phyloP scores from a whole-genome alignment of 2,797 vertebrate genomes.

The Geotrypetes seraphini region DNA sequence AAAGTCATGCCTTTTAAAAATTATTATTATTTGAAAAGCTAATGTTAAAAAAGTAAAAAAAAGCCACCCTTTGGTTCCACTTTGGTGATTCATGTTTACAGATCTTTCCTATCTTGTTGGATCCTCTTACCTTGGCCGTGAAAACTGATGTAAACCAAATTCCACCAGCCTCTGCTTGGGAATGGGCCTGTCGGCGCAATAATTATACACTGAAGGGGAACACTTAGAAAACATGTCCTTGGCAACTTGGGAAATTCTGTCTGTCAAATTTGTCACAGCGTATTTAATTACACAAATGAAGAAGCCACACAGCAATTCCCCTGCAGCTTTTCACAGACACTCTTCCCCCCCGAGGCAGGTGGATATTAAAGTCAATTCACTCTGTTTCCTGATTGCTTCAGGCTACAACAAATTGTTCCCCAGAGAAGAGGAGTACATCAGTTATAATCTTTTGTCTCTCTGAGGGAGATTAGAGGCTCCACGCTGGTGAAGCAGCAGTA shows the following conservation, averaged over 20 bases:
- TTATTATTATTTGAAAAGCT: no score
- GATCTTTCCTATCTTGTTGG: no score
- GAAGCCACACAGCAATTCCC: slow-evolving; percentile 42
- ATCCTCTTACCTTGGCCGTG: no score
- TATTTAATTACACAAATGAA: slow-evolving; percentile 58
- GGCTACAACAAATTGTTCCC: slow-evolving; percentile 58
- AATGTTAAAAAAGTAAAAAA: no score
- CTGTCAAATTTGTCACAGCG: slow-evolving; percentile 44
- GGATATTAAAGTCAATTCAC: slow-evolving; percentile 50
- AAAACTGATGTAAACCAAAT: no score
- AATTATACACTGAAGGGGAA: slow-evolving; percentile 13
- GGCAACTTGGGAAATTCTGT: slow-evolving; percentile 28
- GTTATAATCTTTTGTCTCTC: slow-evolving; percentile 63
- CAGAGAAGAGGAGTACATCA: slow-evolving; percentile 57
- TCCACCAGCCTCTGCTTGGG: no score
- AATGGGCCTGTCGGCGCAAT: no score
- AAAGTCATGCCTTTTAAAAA: no score
- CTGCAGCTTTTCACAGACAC: slow-evolving; percentile 36
- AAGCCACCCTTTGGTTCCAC: no score
- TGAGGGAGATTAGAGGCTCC: slow-evolving; percentile 44
- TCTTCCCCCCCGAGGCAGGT: slow-evolving; percentile 37
- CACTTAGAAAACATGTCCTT: slow-evolving; percentile 19
- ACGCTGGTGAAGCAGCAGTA: slow-evolving; percentile 50
- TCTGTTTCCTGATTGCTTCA: slow-evolving; percentile 59
- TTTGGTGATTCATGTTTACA: no score